A percentile compares a stretch with the other conserved stretches of the same genome.
phyloP scores from a whole-genome alignment of 2,888 invertebrate species.

The Cryptus viduatorius region DNA sequence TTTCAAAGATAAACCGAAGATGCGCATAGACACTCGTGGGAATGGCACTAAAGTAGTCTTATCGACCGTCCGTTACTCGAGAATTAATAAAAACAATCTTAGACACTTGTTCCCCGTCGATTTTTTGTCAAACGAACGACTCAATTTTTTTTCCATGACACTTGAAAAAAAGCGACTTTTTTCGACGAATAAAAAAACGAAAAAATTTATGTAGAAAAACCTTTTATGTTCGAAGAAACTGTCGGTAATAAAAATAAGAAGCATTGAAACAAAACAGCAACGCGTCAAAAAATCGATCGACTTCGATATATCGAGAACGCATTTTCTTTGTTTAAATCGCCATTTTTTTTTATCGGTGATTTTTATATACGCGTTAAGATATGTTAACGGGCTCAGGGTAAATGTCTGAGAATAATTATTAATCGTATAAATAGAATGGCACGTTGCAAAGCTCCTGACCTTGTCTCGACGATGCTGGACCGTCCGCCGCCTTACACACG shows the following conservation, averaged over 20 bases:
- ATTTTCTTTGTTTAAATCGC: slow-evolving; percentile 35
- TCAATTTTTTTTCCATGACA: background rate
- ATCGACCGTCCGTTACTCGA: slow-evolving; percentile 34
- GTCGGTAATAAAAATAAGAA: background rate
- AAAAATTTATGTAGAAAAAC: background rate
- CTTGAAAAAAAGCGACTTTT: background rate
- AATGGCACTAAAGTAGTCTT: slow-evolving; percentile 22
- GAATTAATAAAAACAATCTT: slow-evolving; percentile 36
- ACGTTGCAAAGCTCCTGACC: slow-evolving; percentile 51
- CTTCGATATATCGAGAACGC: slow-evolving; percentile 11
- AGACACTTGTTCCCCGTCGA: background rate
- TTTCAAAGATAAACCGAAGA: slow-evolving; percentile 26
- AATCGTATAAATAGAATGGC: slow-evolving; percentile 50
- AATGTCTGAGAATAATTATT: background rate
- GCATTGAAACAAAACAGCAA: background rate
- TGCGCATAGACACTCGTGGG: slow-evolving; percentile 41
- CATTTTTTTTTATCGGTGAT: slow-evolving; percentile 8
- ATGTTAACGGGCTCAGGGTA: slow-evolving; percentile 1
- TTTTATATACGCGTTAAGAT: slow-evolving; percentile 3
- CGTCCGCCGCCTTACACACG: slow-evolving; percentile 65
- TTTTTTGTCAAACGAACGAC: background rate
- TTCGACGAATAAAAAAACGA: background rate
- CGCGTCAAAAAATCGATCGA: background rate
- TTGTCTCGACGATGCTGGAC: slow-evolving; percentile 49
- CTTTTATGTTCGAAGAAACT: background rate